phyloP scores from a whole-genome alignment of 2,888 invertebrate species.

The Pheosia tremula region DNA sequence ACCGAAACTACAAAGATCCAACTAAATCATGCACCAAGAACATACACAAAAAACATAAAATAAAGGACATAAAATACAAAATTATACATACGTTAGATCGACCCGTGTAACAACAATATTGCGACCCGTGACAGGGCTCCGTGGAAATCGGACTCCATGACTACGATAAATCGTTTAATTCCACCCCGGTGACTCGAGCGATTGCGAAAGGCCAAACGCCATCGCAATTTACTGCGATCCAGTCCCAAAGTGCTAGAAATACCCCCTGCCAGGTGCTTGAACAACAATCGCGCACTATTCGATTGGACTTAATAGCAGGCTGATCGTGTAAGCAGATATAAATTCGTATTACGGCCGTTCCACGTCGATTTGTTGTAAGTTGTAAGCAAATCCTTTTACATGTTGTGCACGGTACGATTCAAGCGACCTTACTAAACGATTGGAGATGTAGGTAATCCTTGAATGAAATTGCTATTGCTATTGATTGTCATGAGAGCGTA shows the following conservation, averaged over 20 bases:
- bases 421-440: background rate
- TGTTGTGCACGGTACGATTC: background rate
- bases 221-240: conserved; percentile 71
- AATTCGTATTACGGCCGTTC: conserved; percentile 22
- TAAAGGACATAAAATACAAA: conserved; percentile 34
- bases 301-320: conserved; percentile 48
- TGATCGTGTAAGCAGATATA: conserved; percentile 43
- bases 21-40: background rate
- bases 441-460: background rate
- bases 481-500: too few relatives aligned
- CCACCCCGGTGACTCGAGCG: conserved; percentile 73
- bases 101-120: conserved; percentile 60
- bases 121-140: conserved; percentile 59
- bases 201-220: conserved; percentile 72
- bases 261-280: conserved; percentile 45
- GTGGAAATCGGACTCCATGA: conserved; percentile 69
- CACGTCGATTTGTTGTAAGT: conserved; percentile 16
- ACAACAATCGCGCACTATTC: conserved; percentile 54
- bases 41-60: background rate
- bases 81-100: conserved; percentile 44
- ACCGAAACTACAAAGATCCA: background rate
- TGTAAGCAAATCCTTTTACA: conserved; percentile 4
- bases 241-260: conserved; percentile 48
- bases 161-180: conserved; percentile 81
- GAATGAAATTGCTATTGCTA: too few relatives aligned